Conservation (phyloP, 2,797 vertebrate species). For the Pseudomugil gertrudae region DNA sequence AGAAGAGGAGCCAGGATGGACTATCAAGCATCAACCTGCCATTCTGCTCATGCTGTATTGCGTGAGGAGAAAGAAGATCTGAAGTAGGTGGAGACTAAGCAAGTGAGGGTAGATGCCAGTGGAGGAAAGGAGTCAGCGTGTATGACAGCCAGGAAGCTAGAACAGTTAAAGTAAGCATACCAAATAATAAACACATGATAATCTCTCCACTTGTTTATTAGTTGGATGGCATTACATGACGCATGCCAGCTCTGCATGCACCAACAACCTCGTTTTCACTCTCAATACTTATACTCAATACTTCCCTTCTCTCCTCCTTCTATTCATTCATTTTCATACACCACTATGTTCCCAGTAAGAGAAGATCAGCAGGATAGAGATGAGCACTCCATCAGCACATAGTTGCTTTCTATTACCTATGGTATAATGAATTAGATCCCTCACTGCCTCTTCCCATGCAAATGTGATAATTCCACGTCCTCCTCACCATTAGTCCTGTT, state of each 20-base stretch:
- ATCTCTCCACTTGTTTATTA: constrained; percentile 80
- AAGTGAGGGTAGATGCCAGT: background rate
- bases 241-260: constrained; percentile 38
- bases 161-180: constrained; percentile 60
- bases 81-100: constrained; percentile 1
- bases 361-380: background rate
- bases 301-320: background rate
- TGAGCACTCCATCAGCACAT: constrained; percentile 2
- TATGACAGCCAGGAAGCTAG: constrained; percentile 9
- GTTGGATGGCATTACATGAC: constrained; percentile 43
- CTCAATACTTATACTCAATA: constrained; percentile 4
- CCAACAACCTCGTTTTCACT: constrained; percentile 33
- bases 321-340: constrained; percentile 21
- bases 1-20: constrained; percentile 31
- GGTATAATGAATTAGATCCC: constrained; percentile 10
- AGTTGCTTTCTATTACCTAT: background rate
- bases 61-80: constrained; percentile 13
- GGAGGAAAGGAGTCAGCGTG: constrained; percentile 24
- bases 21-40: constrained; percentile 34
- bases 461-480: constrained; percentile 37
- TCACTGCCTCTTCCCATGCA: constrained; percentile 8
- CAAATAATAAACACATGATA: constrained; percentile 81
- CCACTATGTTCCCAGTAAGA: background rate
- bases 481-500: constrained; percentile 23
- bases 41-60: constrained; percentile 10